These are phyloP conservation scores for Andrena camellia DNA, from an alignment of 2,888 invertebrate species.

Conservation along the genomic window DNA sequence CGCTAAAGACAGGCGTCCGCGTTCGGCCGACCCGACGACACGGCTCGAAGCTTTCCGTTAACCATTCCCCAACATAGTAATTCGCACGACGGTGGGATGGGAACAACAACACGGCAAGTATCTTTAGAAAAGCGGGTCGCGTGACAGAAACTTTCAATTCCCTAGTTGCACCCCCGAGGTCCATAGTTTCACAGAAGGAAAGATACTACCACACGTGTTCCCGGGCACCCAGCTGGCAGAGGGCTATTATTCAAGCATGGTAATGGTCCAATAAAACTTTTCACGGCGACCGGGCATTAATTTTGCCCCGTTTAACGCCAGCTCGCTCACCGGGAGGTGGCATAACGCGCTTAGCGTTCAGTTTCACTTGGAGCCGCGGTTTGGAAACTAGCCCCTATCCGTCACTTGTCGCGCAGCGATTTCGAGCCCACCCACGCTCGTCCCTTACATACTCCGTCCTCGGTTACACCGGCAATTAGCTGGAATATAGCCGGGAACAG, in stretches of 20 bases:
- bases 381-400: conserved; percentile 9
- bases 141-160: conserved; percentile 4
- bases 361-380: neutral
- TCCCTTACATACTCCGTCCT: neutral
- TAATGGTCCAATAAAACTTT: conserved; percentile 20
- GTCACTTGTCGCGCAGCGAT: neutral
- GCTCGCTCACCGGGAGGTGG: neutral
- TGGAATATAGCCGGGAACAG: neutral
- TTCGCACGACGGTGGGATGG: neutral
- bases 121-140: conserved; percentile 6
- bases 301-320: conserved; percentile 8
- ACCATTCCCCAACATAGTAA: conserved; percentile 1
- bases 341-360: conserved; percentile 14
- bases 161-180: neutral
- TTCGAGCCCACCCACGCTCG: neutral
- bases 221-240: neutral
- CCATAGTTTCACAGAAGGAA: neutral
- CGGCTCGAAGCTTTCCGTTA: conserved; percentile 5
- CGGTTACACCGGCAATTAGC: neutral
- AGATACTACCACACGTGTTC: neutral
- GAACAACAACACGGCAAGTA: neutral
- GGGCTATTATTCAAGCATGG: conserved; percentile 12
- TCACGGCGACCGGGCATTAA: neutral
- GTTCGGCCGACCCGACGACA: neutral
- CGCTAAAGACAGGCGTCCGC: neutral